Base-by-base conservation (phyloP, 2,797 vertebrate genomes). In the Erethizon dorsatum region DNA sequence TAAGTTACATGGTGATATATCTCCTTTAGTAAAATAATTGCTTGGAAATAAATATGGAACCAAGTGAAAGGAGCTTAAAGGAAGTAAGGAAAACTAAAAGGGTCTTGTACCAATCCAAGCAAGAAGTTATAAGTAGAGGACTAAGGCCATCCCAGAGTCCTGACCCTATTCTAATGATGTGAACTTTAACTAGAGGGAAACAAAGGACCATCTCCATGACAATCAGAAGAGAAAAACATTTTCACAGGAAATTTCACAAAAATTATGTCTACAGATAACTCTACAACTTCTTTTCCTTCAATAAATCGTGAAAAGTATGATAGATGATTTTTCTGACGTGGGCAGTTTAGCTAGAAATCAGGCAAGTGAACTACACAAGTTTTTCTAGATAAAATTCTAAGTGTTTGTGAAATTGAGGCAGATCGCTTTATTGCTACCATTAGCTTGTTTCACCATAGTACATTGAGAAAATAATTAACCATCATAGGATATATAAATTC, bases 391-490 rank as follows among this genome's bases (percentile, higher is more conserved):
- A 50, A 57, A 82, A 86, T 90, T 85, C 52, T 86, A 88, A 61
- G 45, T 22, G 15, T 28, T 50, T 54, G 67, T 22, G 41, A 95
- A 93, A 95, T 45, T 45, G 6, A 80, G 45, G 14, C 24, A 61
- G 50, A 24, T 28, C 12, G 18, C 13, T 75, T 78, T 86, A 71
- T 50, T 56, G 12, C 79, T 88, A 71, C 26, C 47, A 50, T 91
- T 90, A 83, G 50, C 71, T 83, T 41, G 57, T 80, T 57, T 96
- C 33, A 50, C 57, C 61, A 28, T 63, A 86, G 69, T 77, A 88
- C 50, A 90, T 88, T 90, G 90, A 95, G 88, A 97, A 96, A 96
- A 95, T 77, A 94, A 97, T 88, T 94, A 75, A 65, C 61, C 56
- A 57, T 67, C 20, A 15, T 2, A 45, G 78, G 92, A 45, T 77